These are phyloP conservation scores for Sciurus vulgaris DNA, from an alignment of 2,797 vertebrate genomes.

Conservation along the genomic window DNA sequence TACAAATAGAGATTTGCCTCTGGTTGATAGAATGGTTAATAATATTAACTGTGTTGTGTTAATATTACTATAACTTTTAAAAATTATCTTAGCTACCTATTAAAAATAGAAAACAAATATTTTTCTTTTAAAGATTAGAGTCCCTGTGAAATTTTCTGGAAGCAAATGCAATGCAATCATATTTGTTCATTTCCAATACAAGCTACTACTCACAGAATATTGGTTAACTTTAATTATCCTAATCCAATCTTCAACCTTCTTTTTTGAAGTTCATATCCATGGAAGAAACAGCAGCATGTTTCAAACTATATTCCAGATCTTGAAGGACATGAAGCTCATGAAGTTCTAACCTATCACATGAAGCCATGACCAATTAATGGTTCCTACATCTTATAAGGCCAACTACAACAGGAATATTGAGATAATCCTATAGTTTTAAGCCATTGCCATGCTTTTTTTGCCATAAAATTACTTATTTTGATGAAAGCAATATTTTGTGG, in stretches of 20 bases:
- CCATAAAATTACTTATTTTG: background rate
- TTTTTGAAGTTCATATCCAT: background rate
- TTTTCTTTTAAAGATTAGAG: conserved; percentile 31
- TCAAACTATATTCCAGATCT: conserved; percentile 7
- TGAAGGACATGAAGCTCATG: background rate
- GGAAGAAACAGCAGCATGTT: background rate
- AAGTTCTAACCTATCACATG: background rate
- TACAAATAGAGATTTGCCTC: background rate
- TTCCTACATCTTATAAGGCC: background rate
- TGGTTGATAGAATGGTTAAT: background rate
- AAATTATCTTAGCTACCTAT: background rate
- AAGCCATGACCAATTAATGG: background rate
- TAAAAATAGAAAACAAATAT: background rate
- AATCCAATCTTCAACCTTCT: background rate
- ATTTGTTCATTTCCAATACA: background rate
- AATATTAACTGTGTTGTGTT: background rate
- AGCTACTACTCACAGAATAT: background rate
- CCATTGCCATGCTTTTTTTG: background rate
- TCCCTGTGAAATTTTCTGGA: background rate
- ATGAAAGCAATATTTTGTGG: background rate
- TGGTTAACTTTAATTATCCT: background rate
- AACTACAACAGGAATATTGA: background rate
- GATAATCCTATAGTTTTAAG: background rate
- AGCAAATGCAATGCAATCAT: conserved; percentile 14
- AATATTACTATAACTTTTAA: conserved; percentile 50